A percentile compares a stretch with the other conserved stretches of the same genome.
phyloP scores from a whole-genome alignment of 2,113 vertebrate species.

The Phoenicopterus ruber region DNA sequence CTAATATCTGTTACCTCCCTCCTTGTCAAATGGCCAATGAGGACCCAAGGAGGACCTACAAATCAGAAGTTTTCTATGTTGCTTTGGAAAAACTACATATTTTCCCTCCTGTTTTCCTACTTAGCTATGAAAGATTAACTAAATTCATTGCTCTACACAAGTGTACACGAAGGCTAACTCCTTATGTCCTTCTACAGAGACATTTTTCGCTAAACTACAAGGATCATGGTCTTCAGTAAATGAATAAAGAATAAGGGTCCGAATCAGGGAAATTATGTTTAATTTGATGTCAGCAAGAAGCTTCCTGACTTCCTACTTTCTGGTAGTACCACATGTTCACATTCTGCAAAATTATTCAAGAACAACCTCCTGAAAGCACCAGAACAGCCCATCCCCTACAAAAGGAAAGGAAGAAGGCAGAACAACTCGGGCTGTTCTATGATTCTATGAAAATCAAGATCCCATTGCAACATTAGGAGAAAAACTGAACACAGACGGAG shows the following conservation, averaged over 20 bases:
- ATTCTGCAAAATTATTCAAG: not conserved
- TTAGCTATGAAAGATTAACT: not conserved
- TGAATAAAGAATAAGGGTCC: not conserved
- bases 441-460: not conserved
- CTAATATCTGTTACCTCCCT: not conserved
- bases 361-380: not conserved
- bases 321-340: not conserved
- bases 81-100: not conserved
- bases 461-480: not conserved
- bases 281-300: not conserved
- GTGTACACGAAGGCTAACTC: not conserved
- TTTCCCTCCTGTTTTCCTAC: not conserved
- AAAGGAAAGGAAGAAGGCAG: not conserved
- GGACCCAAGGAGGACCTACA: not conserved
- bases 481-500: not conserved
- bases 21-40: not conserved
- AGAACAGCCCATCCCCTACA: not conserved
- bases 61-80: not conserved
- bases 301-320: not conserved
- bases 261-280: not conserved
- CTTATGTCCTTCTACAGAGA: not conserved
- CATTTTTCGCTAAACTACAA: not conserved
- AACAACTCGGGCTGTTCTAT: not conserved
- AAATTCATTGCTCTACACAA: not conserved
- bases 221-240: not conserved